phyloP scores from a whole-genome alignment of 2,888 invertebrate species.

The Cryptocephalus primarius region DNA sequence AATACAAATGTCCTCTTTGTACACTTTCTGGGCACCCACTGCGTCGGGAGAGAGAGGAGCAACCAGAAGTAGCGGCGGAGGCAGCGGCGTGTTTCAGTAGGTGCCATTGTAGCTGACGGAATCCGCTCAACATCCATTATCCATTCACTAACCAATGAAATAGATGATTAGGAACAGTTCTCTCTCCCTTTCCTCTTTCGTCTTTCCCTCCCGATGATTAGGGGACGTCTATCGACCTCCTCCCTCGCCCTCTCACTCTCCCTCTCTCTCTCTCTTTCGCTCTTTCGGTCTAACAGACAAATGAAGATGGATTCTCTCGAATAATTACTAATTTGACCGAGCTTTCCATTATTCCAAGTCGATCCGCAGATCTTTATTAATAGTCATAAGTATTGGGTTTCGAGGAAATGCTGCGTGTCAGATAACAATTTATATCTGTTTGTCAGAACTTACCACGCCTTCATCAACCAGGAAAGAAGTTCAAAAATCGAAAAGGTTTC shows the following conservation, averaged over 20 bases:
- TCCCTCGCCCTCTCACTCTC: no score
- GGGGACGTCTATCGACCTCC: no score
- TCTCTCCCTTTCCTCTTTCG: no score
- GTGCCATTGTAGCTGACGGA: constrained; percentile 35
- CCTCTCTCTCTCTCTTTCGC: no score
- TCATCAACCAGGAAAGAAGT: no score
- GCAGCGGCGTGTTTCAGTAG: constrained; percentile 33
- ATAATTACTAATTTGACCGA: constrained; percentile 42
- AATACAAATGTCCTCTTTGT: constrained; percentile 42
- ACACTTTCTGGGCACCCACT: constrained; percentile 35
- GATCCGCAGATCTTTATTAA: constrained; percentile 27
- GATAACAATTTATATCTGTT: no score
- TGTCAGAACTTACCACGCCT: no score
- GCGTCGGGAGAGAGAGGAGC: constrained; percentile 22
- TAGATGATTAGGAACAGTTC: constrained; percentile 37
- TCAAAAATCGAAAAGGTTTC: no score
- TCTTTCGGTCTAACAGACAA: constrained; percentile 36
- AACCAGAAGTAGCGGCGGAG: constrained; percentile 20
- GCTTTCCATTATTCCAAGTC: constrained; percentile 31
- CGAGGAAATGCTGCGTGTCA: constrained; percentile 4
- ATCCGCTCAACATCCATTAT: constrained; percentile 39
- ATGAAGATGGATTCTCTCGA: constrained; percentile 38
- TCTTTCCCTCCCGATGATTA: no score
- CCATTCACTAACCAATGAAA: constrained; percentile 41
- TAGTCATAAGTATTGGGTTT: constrained; percentile 22